Base-by-base conservation (phyloP, 2,113 vertebrate genomes). In the Isurus oxyrinchus region DNA sequence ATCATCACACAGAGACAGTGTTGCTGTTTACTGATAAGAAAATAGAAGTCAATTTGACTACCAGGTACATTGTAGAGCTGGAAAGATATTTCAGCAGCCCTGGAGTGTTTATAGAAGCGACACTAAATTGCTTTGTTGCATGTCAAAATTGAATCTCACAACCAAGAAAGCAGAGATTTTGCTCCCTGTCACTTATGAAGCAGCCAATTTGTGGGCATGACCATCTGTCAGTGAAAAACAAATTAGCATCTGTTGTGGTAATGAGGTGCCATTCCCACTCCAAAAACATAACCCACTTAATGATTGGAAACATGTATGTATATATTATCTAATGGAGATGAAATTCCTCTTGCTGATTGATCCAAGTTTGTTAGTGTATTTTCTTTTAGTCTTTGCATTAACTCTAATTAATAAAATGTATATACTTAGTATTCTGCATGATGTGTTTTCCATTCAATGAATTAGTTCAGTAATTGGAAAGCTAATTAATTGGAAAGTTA, bases 221-320 rank as follows among this genome's bases (percentile, higher is more conserved):
- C 59, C 90, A 94, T 94, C 90, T 94, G 90, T 94, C 90, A 94
- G 61, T 94, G 90, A 94, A 94, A 63, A 63, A 40, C n/a, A 19
- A 94, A 63, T 94, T n/a, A 94, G 59, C 90, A 94, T 94, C 61
- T 94, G 90, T 63, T 94, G 31, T 94, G 59, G 40, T 94, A 94
- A 94, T 40, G 59, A 94, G 90, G 90, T 94, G 90, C 59, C 90
- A 66, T 94, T 61, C 40, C 55, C 90, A 94, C 31, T 94, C 31
- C 25, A 8, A 40, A 94, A 94, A 94, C 90, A 63, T 61, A 94
- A 40, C 66, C 66, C 25, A 76, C 69, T 95, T 95, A 95, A 95
- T 76, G 94, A 95, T 76, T 95, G 67, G 8, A 76, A 95, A 72
- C 25, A 49, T 53, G 10, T 44, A 72, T 53, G 31, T 53, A 95